Percentiles rank a stretch among this genome's conserved stretches.
phyloP scores from a whole-genome alignment of 92 coral and sea anemone species.

The Palythoa grandiflora region DNA sequence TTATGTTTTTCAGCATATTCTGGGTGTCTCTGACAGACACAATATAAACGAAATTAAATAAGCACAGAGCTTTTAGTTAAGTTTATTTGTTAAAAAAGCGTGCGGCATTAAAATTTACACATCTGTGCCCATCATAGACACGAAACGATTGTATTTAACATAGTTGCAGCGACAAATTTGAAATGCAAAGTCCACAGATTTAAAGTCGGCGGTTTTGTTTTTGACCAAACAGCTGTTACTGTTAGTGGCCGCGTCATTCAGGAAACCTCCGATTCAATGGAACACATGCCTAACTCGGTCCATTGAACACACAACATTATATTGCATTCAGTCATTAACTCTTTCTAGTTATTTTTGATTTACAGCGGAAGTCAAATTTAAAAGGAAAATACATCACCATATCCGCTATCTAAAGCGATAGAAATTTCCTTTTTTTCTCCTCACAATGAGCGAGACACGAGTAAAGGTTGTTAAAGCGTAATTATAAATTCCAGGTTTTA shows the following conservation, averaged over 20 bases:
- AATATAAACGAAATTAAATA: background rate
- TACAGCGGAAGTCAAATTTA: constrained; percentile 3
- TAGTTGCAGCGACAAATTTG: background rate
- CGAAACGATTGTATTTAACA: background rate
- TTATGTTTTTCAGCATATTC: background rate
- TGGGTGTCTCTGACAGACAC: background rate
- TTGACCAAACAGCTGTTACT: background rate
- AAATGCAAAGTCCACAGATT: background rate
- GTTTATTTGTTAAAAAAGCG: background rate
- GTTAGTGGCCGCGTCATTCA: background rate
- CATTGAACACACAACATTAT: background rate
- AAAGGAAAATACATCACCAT: background rate
- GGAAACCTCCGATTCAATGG: background rate
- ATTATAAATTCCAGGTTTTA: no score
- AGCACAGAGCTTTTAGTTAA: background rate
- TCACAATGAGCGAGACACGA: background rate
- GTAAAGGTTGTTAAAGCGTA: background rate
- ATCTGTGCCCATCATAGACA: background rate
- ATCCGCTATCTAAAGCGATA: background rate
- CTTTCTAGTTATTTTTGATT: background rate
- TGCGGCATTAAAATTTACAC: constrained; percentile 10
- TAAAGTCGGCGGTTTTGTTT: constrained; percentile 1
- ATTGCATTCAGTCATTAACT: background rate
- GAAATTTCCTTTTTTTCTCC: background rate
- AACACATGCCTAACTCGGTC: background rate